Percentiles rank a stretch among this genome's conserved stretches.
Conservation (phyloP, 2,888 invertebrate genomes). For the Pristionchus arcanus region DNA sequence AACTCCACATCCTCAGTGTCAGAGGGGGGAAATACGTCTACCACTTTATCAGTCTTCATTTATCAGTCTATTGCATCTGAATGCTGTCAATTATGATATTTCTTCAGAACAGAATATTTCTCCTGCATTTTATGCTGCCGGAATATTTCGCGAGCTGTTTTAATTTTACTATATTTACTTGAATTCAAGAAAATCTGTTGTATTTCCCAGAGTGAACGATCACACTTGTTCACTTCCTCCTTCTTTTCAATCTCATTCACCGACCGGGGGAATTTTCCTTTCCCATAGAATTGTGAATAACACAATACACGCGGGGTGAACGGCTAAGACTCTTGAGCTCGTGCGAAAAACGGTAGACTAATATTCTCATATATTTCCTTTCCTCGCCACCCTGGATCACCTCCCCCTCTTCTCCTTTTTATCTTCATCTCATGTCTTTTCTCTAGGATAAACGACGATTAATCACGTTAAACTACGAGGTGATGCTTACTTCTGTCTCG, state of each 20-base stretch:
- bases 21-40: no score
- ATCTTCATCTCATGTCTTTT: conserved; percentile 47
- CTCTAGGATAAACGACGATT: conserved; percentile 45
- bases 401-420: conserved; percentile 15
- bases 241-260: not conserved
- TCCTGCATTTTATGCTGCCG: not conserved
- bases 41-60: no score
- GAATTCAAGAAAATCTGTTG: no score
- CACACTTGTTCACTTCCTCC: not conserved
- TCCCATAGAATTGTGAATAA: conserved; percentile 10
- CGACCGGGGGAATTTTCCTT: not conserved
- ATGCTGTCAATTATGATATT: no score
- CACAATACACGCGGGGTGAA: not conserved
- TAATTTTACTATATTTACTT: no score
- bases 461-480: conserved; percentile 43
- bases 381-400: not conserved
- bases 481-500: conserved; percentile 4
- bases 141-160: no score
- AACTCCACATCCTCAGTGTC: not conserved
- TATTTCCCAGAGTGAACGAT: not conserved
- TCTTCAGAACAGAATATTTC: not conserved
- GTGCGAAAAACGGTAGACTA: not conserved
- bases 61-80: no score
- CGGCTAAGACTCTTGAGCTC: not conserved
- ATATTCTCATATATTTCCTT: not conserved